Percentiles rank a stretch among this genome's conserved stretches.
These are phyloP conservation scores for Buphagus erythrorhynchus DNA, from an alignment of 2,797 vertebrate species.

Conservation along the genomic window DNA sequence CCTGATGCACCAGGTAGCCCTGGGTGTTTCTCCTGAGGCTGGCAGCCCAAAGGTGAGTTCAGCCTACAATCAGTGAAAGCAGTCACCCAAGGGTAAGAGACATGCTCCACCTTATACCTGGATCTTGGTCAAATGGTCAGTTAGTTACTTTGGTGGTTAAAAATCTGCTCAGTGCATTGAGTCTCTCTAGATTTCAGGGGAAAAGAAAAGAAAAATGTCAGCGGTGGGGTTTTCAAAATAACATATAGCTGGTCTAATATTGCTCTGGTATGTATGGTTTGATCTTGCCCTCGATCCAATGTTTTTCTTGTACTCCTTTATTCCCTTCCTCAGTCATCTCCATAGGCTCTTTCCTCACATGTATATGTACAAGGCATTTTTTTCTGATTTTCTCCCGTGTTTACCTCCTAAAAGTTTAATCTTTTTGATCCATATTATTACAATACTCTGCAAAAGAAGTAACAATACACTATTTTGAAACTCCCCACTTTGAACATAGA, in stretches of 20 bases:
- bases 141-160: not conserved
- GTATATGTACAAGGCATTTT: not conserved
- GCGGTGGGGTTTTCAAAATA: not conserved
- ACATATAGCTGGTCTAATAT: not conserved
- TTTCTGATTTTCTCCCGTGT: not conserved
- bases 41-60: not conserved
- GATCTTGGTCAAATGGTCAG: not conserved
- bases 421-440: slow-evolving; percentile 1
- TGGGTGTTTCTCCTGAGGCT: not conserved
- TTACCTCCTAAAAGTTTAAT: not conserved
- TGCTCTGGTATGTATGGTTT: not conserved
- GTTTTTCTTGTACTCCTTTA: not conserved
- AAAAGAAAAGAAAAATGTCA: not conserved
- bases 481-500: not conserved
- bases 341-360: not conserved
- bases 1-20: not conserved
- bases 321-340: not conserved
- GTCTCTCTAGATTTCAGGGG: not conserved
- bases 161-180: not conserved
- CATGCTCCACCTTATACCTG: not conserved
- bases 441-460: not conserved
- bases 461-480: slow-evolving; percentile 3
- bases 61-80: not conserved
- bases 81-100: not conserved
- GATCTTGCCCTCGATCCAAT: not conserved